These are phyloP conservation scores for Drosophila limbata DNA, from an alignment of 2,888 invertebrate genomes.

Conservation along the genomic window DNA sequence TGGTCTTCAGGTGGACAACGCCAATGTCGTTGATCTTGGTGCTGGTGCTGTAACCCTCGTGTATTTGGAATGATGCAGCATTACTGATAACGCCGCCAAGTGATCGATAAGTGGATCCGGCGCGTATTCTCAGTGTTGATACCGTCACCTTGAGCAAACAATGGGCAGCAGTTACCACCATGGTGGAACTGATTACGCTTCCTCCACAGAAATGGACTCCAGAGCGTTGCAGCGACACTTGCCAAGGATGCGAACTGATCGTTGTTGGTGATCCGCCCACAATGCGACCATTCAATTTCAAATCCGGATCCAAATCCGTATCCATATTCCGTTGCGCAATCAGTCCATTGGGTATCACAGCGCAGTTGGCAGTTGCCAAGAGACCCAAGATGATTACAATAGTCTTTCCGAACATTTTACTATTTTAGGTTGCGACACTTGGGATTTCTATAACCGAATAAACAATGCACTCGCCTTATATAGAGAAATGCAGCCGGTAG, in stretches of 20 bases:
- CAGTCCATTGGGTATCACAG: slow-evolving; percentile 27
- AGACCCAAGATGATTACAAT: slow-evolving; percentile 14
- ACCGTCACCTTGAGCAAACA: slow-evolving; percentile 83
- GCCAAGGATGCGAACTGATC: slow-evolving; percentile 74
- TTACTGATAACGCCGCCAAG: slow-evolving; percentile 37
- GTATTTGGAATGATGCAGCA: slow-evolving; percentile 38
- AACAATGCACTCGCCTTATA: slow-evolving; percentile 13
- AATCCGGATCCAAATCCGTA: background rate
- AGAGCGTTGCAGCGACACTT: slow-evolving; percentile 77
- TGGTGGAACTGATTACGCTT: slow-evolving; percentile 85
- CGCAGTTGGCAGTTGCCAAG: slow-evolving; percentile 22
- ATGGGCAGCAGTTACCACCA: slow-evolving; percentile 88
- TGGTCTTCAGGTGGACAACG: slow-evolving; percentile 39
- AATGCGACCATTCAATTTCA: slow-evolving; percentile 44
- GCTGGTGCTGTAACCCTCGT: slow-evolving; percentile 33
- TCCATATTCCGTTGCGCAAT: slow-evolving; percentile 4
- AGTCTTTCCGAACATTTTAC: slow-evolving; percentile 18
- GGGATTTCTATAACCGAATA: slow-evolving; percentile 1
- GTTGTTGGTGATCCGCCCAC: slow-evolving; percentile 61
- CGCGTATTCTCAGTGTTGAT: slow-evolving; percentile 37
- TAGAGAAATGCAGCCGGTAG: slow-evolving; percentile 11
- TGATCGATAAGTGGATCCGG: slow-evolving; percentile 42
- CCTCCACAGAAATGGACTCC: slow-evolving; percentile 87
- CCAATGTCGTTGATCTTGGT: slow-evolving; percentile 49
- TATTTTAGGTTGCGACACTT: background rate